phyloP scores from a whole-genome alignment of 2,888 invertebrate species.

The Myathropa florea region DNA sequence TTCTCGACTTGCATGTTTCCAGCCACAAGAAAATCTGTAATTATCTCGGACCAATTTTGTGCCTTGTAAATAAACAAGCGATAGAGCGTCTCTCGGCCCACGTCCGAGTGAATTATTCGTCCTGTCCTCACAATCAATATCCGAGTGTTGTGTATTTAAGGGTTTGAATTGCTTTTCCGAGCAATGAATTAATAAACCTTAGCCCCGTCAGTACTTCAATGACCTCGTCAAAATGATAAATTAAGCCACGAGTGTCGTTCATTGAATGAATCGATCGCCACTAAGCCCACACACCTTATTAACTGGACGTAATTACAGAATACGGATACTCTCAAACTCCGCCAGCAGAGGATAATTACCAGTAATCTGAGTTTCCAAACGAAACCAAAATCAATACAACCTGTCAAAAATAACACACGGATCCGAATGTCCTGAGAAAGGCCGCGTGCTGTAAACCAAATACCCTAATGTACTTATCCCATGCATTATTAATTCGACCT shows the following conservation, averaged over 20 bases:
- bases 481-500: conserved; percentile 22
- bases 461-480: conserved; percentile 2
- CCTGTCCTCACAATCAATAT: background rate
- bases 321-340: background rate
- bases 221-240: background rate
- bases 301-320: background rate
- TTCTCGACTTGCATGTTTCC: too few relatives aligned
- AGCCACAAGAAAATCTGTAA: too few relatives aligned
- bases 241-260: background rate
- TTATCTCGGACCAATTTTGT: too few relatives aligned
- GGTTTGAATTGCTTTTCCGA: background rate
- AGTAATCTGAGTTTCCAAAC: background rate
- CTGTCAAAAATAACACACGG: conserved; percentile 1
- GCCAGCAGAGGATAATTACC: background rate
- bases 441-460: background rate
- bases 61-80: too few relatives aligned
- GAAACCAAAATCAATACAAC: conserved; percentile 10
- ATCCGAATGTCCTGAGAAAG: background rate
- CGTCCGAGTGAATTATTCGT: background rate
- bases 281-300: background rate
- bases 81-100: too few relatives aligned
- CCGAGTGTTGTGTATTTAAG: background rate
- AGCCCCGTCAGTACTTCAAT: background rate
- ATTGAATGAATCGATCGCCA: background rate
- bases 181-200: background rate